Evolutionary conservation across 2,797 vertebrate species (phyloP).

Genomic region (Chelon labrosus): DNA sequence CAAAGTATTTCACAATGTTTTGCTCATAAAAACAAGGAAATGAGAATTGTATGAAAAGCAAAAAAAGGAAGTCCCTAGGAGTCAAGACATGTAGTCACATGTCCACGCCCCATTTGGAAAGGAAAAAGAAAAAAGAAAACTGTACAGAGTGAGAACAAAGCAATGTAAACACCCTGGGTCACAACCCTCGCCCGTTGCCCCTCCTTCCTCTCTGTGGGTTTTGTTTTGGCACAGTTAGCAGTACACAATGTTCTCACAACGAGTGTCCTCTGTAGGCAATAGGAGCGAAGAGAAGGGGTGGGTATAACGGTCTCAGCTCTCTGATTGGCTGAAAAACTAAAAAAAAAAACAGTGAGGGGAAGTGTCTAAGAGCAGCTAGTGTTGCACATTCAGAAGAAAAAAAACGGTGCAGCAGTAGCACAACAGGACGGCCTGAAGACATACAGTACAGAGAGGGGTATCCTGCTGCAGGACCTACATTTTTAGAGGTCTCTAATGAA

Average conservation of each 20-base stretch:
- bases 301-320: slow-evolving; percentile 43
- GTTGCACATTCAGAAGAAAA: slow-evolving; percentile 28
- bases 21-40: slow-evolving; percentile 46
- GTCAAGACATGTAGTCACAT: slow-evolving; percentile 47
- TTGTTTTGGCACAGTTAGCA: slow-evolving; percentile 81
- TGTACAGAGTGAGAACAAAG: slow-evolving; percentile 68
- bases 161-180: slow-evolving; percentile 78
- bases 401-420: slow-evolving; percentile 43
- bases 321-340: slow-evolving; percentile 75
- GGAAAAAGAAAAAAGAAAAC: slow-evolving; percentile 38
- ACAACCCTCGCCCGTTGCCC: slow-evolving; percentile 68
- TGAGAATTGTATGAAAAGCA: not conserved
- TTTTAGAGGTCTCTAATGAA: slow-evolving; percentile 22
- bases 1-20: slow-evolving; percentile 44
- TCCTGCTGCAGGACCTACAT: slow-evolving; percentile 7
- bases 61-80: slow-evolving; percentile 42
- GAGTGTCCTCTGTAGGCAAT: slow-evolving; percentile 72
- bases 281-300: slow-evolving; percentile 66
- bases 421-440: slow-evolving; percentile 46
- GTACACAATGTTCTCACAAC: slow-evolving; percentile 83
- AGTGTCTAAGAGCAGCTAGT: slow-evolving; percentile 66
- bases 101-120: slow-evolving; percentile 44
- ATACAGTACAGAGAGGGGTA: slow-evolving; percentile 13
- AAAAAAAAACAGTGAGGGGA: slow-evolving; percentile 60
- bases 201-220: slow-evolving; percentile 65